A percentile compares a stretch with the other conserved stretches of the same genome.
phyloP scores from a whole-genome alignment of 2,797 vertebrate species.

The Uromys caudimaculatus region DNA sequence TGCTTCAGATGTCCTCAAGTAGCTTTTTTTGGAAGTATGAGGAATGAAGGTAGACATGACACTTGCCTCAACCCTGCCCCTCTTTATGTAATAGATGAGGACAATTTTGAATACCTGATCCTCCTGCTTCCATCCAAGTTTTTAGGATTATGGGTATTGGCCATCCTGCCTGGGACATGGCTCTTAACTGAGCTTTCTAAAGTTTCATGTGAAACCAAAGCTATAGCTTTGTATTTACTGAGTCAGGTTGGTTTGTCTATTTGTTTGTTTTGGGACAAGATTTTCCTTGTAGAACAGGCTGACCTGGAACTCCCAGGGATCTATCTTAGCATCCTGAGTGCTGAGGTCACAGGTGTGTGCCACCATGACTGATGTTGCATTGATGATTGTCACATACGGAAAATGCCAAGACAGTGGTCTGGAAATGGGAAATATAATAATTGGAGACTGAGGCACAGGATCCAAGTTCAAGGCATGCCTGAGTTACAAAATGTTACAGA shows the following conservation, averaged over 20 bases:
- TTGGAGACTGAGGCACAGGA: neutral
- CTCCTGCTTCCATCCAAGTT: neutral
- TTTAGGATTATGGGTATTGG: neutral
- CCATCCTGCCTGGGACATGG: neutral
- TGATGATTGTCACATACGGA: neutral
- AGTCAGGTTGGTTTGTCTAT: too few relatives aligned
- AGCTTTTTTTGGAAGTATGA: neutral
- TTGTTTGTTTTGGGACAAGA: neutral
- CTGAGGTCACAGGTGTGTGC: neutral
- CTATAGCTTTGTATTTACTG: neutral
- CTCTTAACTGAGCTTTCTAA: neutral
- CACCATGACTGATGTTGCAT: neutral
- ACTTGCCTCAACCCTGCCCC: neutral
- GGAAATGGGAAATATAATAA: neutral
- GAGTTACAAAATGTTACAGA: neutral
- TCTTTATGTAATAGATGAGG: neutral
- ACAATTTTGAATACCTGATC: neutral
- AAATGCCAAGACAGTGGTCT: neutral
- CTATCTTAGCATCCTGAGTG: neutral
- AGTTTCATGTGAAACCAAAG: neutral
- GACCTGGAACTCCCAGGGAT: neutral
- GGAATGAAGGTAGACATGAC: neutral
- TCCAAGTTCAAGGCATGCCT: neutral
- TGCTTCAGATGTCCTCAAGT: neutral
- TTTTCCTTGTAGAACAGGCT: neutral